Conservation (phyloP, 2,888 invertebrate genomes). For the Gerosis bhagava region DNA sequence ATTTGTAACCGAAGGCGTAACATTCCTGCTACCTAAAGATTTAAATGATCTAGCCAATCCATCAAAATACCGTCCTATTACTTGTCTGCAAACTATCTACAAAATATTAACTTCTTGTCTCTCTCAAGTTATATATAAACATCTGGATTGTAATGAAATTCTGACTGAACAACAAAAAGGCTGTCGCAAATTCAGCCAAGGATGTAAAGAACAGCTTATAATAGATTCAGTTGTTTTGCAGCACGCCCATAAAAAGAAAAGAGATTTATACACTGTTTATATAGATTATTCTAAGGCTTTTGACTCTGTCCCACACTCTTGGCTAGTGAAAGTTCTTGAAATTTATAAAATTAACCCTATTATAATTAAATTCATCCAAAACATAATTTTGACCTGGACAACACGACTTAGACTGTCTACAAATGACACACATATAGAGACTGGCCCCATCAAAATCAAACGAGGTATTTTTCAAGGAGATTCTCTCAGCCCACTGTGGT, state of each 20-base stretch:
- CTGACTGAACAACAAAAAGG: constrained; percentile 36
- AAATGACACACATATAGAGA: constrained; percentile 22
- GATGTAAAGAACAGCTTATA: constrained; percentile 33
- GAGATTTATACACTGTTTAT: constrained; percentile 28
- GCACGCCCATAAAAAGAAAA: constrained; percentile 19
- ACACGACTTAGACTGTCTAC: background rate
- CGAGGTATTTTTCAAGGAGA: constrained; percentile 33
- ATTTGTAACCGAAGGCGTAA: constrained; percentile 19
- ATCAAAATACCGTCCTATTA: constrained; percentile 38
- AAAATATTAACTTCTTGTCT: constrained; percentile 35
- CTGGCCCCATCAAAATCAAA: constrained; percentile 25
- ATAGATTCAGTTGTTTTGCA: constrained; percentile 29
- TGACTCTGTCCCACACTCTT: constrained; percentile 32
- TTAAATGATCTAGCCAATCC: constrained; percentile 25
- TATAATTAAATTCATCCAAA: background rate
- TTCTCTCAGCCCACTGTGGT: constrained; percentile 13
- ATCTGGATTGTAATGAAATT: constrained; percentile 28
- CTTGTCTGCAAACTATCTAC: constrained; percentile 38
- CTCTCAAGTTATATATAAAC: constrained; percentile 29
- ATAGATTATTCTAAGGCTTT: constrained; percentile 37
- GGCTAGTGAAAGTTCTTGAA: constrained; percentile 32
- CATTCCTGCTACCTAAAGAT: constrained; percentile 34
- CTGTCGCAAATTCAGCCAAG: constrained; percentile 28
- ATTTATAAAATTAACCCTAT: constrained; percentile 16
- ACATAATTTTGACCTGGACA: background rate